Evolutionary conservation across 2,113 vertebrate species (phyloP).

Genomic region (Nothobranchius furzeri): DNA sequence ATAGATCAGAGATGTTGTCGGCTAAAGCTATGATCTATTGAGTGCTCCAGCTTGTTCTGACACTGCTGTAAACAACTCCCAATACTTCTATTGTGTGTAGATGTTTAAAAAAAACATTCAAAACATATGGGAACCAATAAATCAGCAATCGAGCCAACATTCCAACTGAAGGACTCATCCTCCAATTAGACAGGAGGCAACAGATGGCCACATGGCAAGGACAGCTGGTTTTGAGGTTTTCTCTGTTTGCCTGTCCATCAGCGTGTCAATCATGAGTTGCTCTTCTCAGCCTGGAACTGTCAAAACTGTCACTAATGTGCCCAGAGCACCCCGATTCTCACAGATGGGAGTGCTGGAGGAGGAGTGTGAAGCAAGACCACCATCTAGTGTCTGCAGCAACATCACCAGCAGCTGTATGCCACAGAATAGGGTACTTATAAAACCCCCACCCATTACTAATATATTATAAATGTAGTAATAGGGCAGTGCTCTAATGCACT

Average conservation of each 20-base stretch:
- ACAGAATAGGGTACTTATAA: too few species aligned
- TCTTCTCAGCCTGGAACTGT: constrained; percentile 44
- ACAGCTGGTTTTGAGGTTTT: constrained; percentile 62
- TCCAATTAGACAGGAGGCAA: constrained; percentile 54
- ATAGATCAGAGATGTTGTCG: constrained; percentile 52
- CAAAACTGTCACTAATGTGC: constrained; percentile 52
- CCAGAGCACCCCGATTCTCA: constrained; percentile 22
- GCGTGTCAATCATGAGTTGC: constrained; percentile 57
- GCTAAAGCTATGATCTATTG: constrained; percentile 24
- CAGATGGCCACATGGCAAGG: constrained; percentile 61
- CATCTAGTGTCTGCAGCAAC: constrained; percentile 56
- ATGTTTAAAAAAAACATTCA: constrained; percentile 5
- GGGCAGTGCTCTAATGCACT: too few species aligned
- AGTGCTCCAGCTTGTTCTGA: constrained; percentile 13
- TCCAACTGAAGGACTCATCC: constrained; percentile 35
- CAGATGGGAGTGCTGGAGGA: not conserved
- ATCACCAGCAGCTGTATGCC: not conserved
- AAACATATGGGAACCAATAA: constrained; percentile 55
- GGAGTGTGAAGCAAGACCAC: constrained; percentile 57
- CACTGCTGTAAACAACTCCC: constrained; percentile 9
- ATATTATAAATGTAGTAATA: too few species aligned
- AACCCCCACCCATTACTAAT: too few species aligned
- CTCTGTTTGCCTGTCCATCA: constrained; percentile 56
- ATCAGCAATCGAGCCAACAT: constrained; percentile 30
- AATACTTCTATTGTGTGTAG: constrained; percentile 3